Evolutionary conservation across 2,113 vertebrate species (phyloP), one percentile per base, ranked within the genome.

Genomic region (Dromas ardeola): DNA sequence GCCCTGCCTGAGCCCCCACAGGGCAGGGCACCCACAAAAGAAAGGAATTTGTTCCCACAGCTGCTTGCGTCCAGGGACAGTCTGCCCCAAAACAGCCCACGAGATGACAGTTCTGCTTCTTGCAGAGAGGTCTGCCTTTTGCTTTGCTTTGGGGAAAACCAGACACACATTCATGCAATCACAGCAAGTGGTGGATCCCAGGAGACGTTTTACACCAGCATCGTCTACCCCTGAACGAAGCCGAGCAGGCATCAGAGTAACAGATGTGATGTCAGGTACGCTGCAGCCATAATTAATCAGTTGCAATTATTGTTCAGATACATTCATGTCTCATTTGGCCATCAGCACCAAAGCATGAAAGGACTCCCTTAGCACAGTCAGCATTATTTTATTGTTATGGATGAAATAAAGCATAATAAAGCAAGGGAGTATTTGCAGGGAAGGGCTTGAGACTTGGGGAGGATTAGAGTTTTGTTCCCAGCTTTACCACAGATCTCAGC

Each of bases 321-420:
- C 6, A 67, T 53, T 69, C 63, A 29, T 27, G 32, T 87, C 56
- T 89, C 25, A 25, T 76, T 89, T 81, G 82, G 27, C 65, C 83
- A 92, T 81, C 34, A 53, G 62, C 83, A 73, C 13, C 74, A 67
- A 70, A 81, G 19, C 61, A 45, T 17, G 10, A 89, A 91, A 73
- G 34, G 58, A 78, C 29, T 84, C 25, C 70, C 65, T 91, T n/a
- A 81, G 45, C n/a, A 89, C 15, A 72, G 58, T 55, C 83, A 66
- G 43, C 43, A 58, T 65, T 66, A 49, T 91, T 94, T 93, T 67
- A 85, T 72, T 77, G 53, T 40, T 82, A 69, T 20, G 15, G 23
- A 56, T 72, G 38, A 94, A 72, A 87, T 56, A 91, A 79, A 94
- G 61, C 52, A 32, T n/a, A 78, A 81, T 27, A 89, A 84, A 93